Evolutionary conservation across 2,113 vertebrate genomes (phyloP), one percentile per base, ranked within the genome.

Genomic region (Carassius auratus): DNA sequence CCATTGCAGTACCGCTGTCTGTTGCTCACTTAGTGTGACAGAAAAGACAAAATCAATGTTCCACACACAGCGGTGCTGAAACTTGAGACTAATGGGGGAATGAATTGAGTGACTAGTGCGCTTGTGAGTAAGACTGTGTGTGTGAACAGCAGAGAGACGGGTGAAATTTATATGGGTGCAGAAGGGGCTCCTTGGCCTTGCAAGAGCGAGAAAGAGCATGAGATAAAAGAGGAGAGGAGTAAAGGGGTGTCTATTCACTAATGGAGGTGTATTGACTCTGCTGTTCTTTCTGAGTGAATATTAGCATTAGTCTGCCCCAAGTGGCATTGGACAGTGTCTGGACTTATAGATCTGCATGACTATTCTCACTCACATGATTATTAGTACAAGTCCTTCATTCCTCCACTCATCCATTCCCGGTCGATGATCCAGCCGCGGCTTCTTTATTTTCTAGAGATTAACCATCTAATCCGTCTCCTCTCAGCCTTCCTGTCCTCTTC

Each of bases 231-330:
- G 92, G 93, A 92, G 92, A 94, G 89, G 88, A 93, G 92, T 69
- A 48, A 73, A 73, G 50, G 81, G 52, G 81, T 87, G 83, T 84
- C 91, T 85, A 82, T 90, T 90, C 92, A 89, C 91, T 96, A 96
- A 97, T 96, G 95, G 95, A 94, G 90, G 90, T 55, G 86, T 94
- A 96, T 96, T 95, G 96, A 96, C 94, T 92, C 90, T 88, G 61
- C 92, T 90, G 15, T 86, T 86, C 71, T 68, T 50, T 79, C 57
- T 91, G 91, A 94, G 95, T 95, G 93, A 94, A 21, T 93, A 94
- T 90, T 86, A 89, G 90, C 93, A 91, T 91, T 93, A 90, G 89
- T 92, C 93, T 91, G 93, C 95, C 92, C 92, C 92, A 91, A 88
- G 92, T 91, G 91, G 90, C 88, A 86, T 17, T 36, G 83, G n/a